These are phyloP conservation scores for Zalophus californianus DNA, from an alignment of 2,797 vertebrate genomes.

Conservation along the genomic window DNA sequence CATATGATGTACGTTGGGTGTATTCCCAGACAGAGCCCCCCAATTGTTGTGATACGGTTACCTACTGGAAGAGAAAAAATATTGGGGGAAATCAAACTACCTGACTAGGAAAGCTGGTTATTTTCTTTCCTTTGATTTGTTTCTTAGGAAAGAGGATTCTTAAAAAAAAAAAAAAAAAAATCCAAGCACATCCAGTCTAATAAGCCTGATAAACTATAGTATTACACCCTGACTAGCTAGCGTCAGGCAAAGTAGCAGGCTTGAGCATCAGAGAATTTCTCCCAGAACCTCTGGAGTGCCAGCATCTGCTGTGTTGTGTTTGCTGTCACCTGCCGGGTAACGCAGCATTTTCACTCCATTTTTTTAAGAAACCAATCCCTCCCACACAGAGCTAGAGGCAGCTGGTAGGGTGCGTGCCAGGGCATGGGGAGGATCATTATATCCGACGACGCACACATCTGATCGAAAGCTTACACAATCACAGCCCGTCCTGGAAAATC, in stretches of 20 bases:
- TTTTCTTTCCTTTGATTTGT: constrained; percentile 3
- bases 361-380: not conserved
- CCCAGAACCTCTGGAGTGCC: not conserved
- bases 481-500: not conserved
- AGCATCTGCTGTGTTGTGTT: not conserved
- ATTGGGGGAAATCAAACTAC: not conserved
- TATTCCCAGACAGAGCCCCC: not conserved
- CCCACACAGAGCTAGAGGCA: fast-evolving
- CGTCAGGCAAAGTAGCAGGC: fast-evolving
- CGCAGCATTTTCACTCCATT: not conserved
- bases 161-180: not conserved
- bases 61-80: not conserved
- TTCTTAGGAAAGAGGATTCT: not conserved
- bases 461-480: not conserved
- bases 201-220: not conserved
- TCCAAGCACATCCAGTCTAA: not conserved
- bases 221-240: not conserved
- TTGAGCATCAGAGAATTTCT: not conserved
- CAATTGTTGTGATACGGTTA: not conserved
- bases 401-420: fast-evolving
- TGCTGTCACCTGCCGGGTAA: not conserved
- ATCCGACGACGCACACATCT: not conserved
- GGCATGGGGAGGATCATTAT: not conserved
- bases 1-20: fast-evolving
- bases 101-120: not conserved